Conservation (phyloP, 2,113 vertebrate genomes). For the Zootoca vivipara region DNA sequence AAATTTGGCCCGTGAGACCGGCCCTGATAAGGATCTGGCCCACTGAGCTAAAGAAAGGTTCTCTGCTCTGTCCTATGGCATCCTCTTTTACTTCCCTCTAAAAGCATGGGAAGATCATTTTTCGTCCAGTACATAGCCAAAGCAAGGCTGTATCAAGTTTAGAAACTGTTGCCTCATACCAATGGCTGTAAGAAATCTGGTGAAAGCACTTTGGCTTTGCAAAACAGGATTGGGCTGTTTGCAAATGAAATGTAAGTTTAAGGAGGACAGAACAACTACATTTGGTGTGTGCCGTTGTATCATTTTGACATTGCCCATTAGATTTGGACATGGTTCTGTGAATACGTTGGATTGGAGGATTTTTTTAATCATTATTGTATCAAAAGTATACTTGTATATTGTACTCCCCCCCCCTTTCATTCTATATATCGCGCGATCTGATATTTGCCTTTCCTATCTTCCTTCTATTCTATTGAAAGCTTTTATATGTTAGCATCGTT, state of each 20-base stretch:
- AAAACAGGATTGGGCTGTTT: background rate
- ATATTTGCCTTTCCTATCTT: background rate
- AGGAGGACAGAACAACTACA: background rate
- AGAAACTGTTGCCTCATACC: background rate
- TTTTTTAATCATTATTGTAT: background rate
- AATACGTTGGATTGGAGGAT: background rate
- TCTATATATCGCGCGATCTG: fast-evolving
- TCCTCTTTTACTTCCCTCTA: background rate
- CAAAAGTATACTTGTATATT: background rate
- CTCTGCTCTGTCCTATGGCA: background rate
- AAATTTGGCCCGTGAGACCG: too few relatives aligned
- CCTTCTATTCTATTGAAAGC: constrained; percentile 7
- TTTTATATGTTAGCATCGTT: background rate
- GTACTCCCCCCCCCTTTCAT: background rate
- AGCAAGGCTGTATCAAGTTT: background rate
- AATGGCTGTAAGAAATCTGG: background rate
- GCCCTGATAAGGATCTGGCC: too few relatives aligned
- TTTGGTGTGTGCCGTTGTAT: background rate
- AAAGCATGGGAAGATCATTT: background rate
- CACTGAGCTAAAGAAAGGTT: too few relatives aligned
- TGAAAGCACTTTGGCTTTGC: background rate
- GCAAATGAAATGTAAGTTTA: background rate
- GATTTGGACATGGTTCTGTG: background rate
- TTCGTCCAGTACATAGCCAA: background rate
- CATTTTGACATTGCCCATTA: background rate